Conservation (phyloP, 1,140 invertebrate genomes). For the Zaprionus tsacasi region DNA sequence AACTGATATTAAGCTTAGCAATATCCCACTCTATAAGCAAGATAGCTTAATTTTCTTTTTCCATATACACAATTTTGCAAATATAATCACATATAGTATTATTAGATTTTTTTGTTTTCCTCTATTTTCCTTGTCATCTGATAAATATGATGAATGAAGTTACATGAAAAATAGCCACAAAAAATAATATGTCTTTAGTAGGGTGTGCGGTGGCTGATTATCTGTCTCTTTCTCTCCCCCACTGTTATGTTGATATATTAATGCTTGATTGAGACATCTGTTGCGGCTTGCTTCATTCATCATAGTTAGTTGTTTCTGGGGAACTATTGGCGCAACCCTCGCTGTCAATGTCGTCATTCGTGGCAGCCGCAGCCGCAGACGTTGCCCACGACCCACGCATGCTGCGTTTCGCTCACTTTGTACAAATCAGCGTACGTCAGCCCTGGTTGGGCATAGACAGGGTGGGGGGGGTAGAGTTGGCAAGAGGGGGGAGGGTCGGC, state of each 20-base stretch:
- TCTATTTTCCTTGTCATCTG: not conserved
- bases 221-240: not conserved
- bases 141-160: constrained; percentile 6
- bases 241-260: constrained; percentile 21
- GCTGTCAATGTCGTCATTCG: constrained; percentile 51
- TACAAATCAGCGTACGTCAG: constrained; percentile 66
- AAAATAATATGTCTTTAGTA: constrained; percentile 5
- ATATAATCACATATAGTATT: too few relatives aligned
- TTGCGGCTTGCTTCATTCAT: constrained; percentile 53
- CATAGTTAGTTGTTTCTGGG: constrained; percentile 25
- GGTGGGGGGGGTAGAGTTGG: not conserved
- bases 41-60: too few relatives aligned
- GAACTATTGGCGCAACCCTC: constrained; percentile 63
- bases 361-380: constrained; percentile 25
- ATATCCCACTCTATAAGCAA: too few relatives aligned
- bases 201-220: not conserved
- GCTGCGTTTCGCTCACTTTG: constrained; percentile 47
- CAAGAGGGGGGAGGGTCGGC: too few relatives aligned
- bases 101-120: too few relatives aligned
- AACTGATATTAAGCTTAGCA: too few relatives aligned
- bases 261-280: constrained; percentile 59
- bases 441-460: constrained; percentile 13
- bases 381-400: constrained; percentile 36
- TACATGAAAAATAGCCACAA: not conserved
- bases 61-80: too few relatives aligned